phyloP scores from a whole-genome alignment of 2,888 invertebrate genomes.

The Gryllus longicercus region DNA sequence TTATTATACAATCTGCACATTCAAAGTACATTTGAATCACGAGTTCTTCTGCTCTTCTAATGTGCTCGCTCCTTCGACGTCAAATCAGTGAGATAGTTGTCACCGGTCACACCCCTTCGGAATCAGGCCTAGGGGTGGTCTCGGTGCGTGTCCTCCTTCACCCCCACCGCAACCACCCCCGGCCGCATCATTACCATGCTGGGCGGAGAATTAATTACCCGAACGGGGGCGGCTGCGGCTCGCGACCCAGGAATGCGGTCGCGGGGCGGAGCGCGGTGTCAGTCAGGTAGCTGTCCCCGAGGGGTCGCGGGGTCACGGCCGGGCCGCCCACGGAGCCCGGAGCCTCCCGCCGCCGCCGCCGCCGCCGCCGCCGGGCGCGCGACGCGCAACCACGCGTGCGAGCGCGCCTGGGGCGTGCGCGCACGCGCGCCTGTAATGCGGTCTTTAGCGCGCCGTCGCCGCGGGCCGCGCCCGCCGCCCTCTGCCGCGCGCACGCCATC shows the following conservation, averaged over 20 bases:
- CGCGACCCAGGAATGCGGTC: not conserved
- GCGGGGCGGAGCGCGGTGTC: not conserved
- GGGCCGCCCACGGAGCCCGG: not conserved
- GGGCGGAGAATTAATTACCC: not conserved
- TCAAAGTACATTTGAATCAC: no score
- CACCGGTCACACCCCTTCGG: no score
- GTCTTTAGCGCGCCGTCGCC: slow-evolving; percentile 3
- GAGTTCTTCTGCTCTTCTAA: no score
- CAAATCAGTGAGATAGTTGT: no score
- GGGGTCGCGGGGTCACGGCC: not conserved
- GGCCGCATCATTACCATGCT: not conserved
- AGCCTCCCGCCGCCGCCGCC: not conserved
- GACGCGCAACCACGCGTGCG: not conserved
- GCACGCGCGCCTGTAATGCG: not conserved
- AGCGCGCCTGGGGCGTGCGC: not conserved
- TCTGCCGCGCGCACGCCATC: not conserved
- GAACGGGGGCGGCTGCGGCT: not conserved
- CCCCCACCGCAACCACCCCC: not conserved
- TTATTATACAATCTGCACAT: no score
- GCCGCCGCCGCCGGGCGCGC: not conserved
- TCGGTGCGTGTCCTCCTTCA: no score
- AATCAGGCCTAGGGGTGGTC: no score
- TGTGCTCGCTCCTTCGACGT: no score
- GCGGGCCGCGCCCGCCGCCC: not conserved
- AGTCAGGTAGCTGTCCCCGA: not conserved